Base-by-base conservation (phyloP, 2,113 vertebrate species). In the Micronycteris hirsuta region DNA sequence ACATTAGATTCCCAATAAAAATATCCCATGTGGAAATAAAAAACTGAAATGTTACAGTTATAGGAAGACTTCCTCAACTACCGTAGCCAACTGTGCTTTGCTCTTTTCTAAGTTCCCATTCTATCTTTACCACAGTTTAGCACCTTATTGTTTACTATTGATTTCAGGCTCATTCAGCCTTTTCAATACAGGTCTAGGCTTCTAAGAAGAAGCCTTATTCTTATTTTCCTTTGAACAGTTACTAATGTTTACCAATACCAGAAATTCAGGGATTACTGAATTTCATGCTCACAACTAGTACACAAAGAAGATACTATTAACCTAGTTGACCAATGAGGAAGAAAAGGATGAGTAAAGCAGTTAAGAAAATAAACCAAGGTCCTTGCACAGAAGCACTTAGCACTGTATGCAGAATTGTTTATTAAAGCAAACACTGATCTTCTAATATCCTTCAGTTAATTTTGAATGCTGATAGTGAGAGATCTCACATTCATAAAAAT, bases 401-500 rank as follows among this genome's bases (percentile, higher is more conserved):
- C 4, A 74, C 31, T 70, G 31, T 38, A 52, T 36, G 43, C 14
- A 86, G 54, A 49, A 11, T 5, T 94, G 17, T 47, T 84, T 74
- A 58, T 31, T 88, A 96, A 58, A 76, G 76, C 38, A 92, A 85
- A 86, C 56, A 82, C 61, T 73, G 67, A 22, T 83, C 28, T 83
- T 92, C 11, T 78, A 86, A 86, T 93, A 94, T 41, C 8, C 58
- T 88, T 84, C 22, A 45, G 28, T 54, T 90, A 28, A 90, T 95
- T 93, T 58, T 94, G 78, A 83, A 77, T 26, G 89, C 70, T 33
- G n/a, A 73, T 63, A 93, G 93, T 76, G 7, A 85, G 33, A 94
- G n/a, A 54, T 33, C 24, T 68, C 54, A 73, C 5, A 67, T 67
- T 68, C 41, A 74, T 67, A 84, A 95, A 95, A 80, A 92, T 90